A percentile compares a stretch with the other conserved stretches of the same genome.
Conservation (phyloP, 1,140 invertebrate genomes). For the Helicoverpa armigera region DNA sequence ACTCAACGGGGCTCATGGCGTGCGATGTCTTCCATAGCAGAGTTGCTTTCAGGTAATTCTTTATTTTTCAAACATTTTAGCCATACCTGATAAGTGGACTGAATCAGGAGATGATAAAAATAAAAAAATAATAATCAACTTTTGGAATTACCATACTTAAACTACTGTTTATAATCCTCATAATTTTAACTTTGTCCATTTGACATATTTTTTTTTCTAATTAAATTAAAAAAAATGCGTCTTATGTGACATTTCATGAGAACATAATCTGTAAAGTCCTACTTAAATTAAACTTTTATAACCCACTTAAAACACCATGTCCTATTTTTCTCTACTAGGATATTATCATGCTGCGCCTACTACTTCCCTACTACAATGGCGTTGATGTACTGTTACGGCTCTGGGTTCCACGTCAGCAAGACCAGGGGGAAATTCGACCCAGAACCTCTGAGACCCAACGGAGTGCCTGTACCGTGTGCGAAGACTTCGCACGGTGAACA, state of each 20-base stretch:
- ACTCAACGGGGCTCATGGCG: slow-evolving; percentile 93
- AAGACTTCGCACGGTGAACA: slow-evolving; percentile 71
- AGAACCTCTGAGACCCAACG: slow-evolving; percentile 73
- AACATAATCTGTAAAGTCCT: no score
- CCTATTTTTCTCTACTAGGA: slow-evolving; percentile 84
- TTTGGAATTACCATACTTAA: no score
- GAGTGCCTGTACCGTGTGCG: slow-evolving; percentile 73
- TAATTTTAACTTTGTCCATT: no score
- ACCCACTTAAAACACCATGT: neutral
- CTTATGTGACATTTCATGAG: no score
- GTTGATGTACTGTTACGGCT: slow-evolving; percentile 96
- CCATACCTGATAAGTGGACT: no score
- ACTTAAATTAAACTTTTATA: no score
- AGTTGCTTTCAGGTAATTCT: slow-evolving; percentile 88
- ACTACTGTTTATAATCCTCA: no score
- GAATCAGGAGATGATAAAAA: no score
- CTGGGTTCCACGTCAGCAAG: slow-evolving; percentile 95
- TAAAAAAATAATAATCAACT: no score
- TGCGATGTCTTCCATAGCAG: slow-evolving; percentile 94
- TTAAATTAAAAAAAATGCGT: no score
- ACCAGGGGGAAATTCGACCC: slow-evolving; percentile 89
- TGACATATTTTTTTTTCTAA: no score
- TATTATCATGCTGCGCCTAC: slow-evolving; percentile 93
- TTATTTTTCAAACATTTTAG: no score
- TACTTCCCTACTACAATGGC: slow-evolving; percentile 96